Conservation (phyloP, 2,113 vertebrate genomes). For the Python bivittatus region DNA sequence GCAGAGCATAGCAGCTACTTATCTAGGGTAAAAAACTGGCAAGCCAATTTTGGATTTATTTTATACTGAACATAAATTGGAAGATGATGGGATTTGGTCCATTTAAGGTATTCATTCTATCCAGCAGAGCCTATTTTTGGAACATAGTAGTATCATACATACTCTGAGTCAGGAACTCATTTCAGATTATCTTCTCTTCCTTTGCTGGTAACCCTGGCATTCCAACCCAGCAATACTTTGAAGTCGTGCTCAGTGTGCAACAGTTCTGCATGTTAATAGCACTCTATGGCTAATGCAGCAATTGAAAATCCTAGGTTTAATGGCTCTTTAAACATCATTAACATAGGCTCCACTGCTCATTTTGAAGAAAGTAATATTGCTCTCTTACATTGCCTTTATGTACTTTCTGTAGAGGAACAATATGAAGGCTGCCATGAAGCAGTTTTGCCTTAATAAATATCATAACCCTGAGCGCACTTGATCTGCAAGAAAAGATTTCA, state of each 20-base stretch:
- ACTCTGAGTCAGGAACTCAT: constrained; percentile 19
- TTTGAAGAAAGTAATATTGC: constrained; percentile 11
- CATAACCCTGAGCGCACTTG: neutral
- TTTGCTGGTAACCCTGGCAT: constrained; percentile 21
- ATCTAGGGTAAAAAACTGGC: constrained; percentile 17
- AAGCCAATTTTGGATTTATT: neutral
- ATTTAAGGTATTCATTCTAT: constrained; percentile 32
- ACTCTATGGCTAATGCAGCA: neutral
- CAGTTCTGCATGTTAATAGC: constrained; percentile 9
- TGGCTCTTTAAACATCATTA: neutral
- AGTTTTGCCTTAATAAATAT: constrained; percentile 1
- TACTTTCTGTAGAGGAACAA: neutral
- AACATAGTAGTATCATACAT: neutral
- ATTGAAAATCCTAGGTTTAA: constrained; percentile 2
- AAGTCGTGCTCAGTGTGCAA: neutral
- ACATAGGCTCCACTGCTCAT: neutral
- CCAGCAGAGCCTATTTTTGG: constrained; percentile 31
- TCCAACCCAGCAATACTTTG: neutral
- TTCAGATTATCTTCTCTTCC: constrained; percentile 17
- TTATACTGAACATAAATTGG: neutral
- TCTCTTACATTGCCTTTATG: constrained; percentile 14
- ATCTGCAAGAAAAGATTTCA: neutral
- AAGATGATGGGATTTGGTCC: neutral
- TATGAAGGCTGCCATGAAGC: constrained; percentile 18
- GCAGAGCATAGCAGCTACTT: neutral